These are phyloP conservation scores for Sycophila sp. DNA, from an alignment of 1,140 invertebrate species.

Conservation along the genomic window DNA sequence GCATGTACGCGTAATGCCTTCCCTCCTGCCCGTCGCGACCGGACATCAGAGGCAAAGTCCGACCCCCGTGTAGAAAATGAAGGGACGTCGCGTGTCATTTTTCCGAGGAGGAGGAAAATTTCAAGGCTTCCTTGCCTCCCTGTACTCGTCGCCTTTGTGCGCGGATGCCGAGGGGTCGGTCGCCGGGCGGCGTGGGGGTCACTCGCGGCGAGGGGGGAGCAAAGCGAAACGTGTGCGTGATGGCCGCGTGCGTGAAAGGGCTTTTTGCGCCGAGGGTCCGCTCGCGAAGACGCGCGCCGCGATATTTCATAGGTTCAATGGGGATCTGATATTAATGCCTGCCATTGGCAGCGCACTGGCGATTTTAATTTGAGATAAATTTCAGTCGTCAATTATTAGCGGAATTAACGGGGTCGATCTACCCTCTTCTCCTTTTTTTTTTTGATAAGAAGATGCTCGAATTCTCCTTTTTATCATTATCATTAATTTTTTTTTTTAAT, in stretches of 20 bases:
- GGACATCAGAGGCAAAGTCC: background rate
- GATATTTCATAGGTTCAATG: slow-evolving; percentile 26
- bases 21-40: too few relatives aligned
- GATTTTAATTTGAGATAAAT: slow-evolving; percentile 37
- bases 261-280: background rate
- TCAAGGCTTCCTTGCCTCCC: background rate
- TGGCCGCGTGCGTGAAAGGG: slow-evolving; percentile 6
- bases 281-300: background rate
- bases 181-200: background rate
- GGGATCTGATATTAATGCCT: slow-evolving; percentile 4
- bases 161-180: background rate
- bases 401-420: background rate
- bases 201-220: background rate
- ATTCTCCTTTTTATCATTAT: background rate
- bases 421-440: background rate
- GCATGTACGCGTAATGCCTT: too few relatives aligned
- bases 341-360: background rate
- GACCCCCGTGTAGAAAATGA: background rate
- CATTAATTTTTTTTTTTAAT: background rate
- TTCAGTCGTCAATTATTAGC: slow-evolving; percentile 17
- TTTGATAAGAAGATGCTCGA: too few relatives aligned
- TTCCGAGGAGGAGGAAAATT: background rate
- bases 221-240: background rate
- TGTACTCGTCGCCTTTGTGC: background rate
- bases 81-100: slow-evolving; percentile 1